phyloP scores from a whole-genome alignment of 2,888 invertebrate genomes.

The Brachyptera putata region DNA sequence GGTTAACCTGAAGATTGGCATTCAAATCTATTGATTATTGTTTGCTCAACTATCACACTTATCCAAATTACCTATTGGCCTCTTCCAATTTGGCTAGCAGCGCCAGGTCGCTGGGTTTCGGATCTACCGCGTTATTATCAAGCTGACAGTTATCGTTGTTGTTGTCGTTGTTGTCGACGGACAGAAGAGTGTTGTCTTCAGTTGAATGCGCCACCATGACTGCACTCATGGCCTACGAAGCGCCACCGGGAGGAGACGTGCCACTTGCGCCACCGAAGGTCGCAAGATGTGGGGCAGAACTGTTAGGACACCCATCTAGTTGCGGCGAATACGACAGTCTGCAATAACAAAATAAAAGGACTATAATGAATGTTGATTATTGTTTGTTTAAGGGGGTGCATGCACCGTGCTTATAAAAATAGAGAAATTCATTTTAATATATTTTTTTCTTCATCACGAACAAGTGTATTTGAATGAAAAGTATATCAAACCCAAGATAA shows the following conservation, averaged over 20 bases:
- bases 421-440: no score
- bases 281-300: background rate
- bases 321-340: background rate
- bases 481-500: no score
- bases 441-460: no score
- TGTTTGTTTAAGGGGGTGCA: no score
- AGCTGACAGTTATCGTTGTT: conserved; percentile 14
- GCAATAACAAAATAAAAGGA: background rate
- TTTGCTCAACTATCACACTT: no score
- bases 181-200: conserved; percentile 6
- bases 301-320: conserved; percentile 11
- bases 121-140: conserved; percentile 23
- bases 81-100: conserved; percentile 93
- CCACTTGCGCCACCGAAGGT: background rate
- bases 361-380: no score
- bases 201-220: conserved; percentile 33
- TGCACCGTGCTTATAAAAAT: no score
- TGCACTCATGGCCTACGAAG: conserved; percentile 31
- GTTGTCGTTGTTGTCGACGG: background rate
- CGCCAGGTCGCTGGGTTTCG: conserved; percentile 69
- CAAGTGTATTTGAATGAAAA: no score
- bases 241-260: background rate
- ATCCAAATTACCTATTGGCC: conserved; percentile 78
- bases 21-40: no score
- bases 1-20: no score